These are phyloP conservation scores for Peribatodes rhomboidaria DNA, from an alignment of 2,888 invertebrate species.

Conservation along the genomic window DNA sequence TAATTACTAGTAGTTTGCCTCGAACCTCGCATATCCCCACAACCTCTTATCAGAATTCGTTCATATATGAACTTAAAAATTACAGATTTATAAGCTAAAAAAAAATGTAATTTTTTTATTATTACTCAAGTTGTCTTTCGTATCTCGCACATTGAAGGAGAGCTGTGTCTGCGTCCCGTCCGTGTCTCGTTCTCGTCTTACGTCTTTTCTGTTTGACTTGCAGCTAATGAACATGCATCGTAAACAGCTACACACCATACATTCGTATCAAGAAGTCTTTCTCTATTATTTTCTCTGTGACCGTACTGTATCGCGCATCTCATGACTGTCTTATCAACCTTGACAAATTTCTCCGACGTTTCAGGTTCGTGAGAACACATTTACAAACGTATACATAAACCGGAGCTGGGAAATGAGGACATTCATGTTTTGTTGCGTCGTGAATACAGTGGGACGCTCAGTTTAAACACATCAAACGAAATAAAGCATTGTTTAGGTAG, in stretches of 20 bases:
- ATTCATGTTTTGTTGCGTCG: neutral
- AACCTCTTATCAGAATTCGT: no score
- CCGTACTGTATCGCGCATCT: constrained; percentile 17
- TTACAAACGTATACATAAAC: neutral
- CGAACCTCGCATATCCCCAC: no score
- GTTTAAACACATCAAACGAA: neutral
- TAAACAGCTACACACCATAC: no score
- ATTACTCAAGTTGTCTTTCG: no score
- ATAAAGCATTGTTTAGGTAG: neutral
- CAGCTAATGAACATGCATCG: no score
- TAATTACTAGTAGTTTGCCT: neutral
- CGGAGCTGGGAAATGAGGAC: constrained; percentile 4
- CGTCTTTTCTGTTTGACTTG: no score
- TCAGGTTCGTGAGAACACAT: constrained; percentile 14
- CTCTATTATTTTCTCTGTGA: neutral
- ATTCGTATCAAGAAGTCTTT: neutral
- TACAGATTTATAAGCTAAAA: no score
- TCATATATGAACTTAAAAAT: no score
- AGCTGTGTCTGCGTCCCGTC: no score
- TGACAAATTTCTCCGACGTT: constrained; percentile 20
- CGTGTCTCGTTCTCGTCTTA: no score
- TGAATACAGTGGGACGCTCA: neutral
- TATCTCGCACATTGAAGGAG: no score
- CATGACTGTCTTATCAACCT: constrained; percentile 30
- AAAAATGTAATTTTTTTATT: no score